Base-by-base conservation (phyloP, 2,797 vertebrate genomes). In the Etheostoma nigrum region DNA sequence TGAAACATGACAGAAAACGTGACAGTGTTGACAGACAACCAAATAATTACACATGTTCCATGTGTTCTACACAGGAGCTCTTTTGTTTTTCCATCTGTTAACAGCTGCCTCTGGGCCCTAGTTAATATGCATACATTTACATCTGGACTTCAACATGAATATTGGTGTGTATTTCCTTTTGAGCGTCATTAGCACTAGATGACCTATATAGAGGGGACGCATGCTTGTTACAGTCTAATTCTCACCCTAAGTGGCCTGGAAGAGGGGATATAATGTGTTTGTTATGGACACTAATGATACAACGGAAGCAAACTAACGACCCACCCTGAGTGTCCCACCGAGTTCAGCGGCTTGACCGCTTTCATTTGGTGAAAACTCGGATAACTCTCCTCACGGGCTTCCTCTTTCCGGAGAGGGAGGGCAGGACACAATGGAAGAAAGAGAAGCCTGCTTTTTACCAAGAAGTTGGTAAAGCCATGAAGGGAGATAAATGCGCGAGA, bases 201-300 rank as follows among this genome's bases (percentile, higher is more conserved):
- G 91, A 89, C 90, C 90, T 91, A 90, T 65, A 92, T 86, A 77
- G 78, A 88, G 68, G 62, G 86, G 86, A 82, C 55, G 71, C 82
- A 83, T 89, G 86, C 89, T 86, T 86, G 90, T 93, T 90, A 89
- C 89, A 89, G 83, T 89, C 88, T 89, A 88, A 92, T 93, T 91
- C 92, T 88, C 92, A 84, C 84, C 82, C 86, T 88, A 85, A 91
- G 89, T 86, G 89, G 88, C 75, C 86, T 52, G 85, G 78, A 80
- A 84, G 87, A 81, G 67, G 76, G 86, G 86, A 90, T 86, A 84
- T 93, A 90, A 92, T 93, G 89, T 90, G 91, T 92, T 92, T 93
- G 92, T 92, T 91, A 91, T 85, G 89, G 90, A 89, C 87, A 72
- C 90, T 90, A 93, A 92, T 93, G 89, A 93, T 48, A 84, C 72